phyloP scores from a whole-genome alignment of 2,888 invertebrate species.

The Augiades crinisus region DNA sequence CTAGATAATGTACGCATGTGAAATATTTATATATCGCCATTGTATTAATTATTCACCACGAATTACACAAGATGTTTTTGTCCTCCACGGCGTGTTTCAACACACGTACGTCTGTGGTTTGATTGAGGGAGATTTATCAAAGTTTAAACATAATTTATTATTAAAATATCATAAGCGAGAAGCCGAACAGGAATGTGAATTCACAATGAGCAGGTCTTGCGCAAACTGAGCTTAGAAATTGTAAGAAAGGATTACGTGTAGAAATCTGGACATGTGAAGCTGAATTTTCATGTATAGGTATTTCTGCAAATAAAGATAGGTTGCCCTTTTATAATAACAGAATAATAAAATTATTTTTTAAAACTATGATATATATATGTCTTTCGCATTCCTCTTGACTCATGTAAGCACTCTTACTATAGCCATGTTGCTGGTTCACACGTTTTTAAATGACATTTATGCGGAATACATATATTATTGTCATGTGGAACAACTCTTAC shows the following conservation, averaged over 20 bases:
- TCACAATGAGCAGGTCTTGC: constrained; percentile 37
- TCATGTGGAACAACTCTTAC: no score
- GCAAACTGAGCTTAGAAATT: constrained; percentile 14
- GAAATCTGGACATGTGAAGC: constrained; percentile 32
- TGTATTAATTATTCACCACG: constrained; percentile 54
- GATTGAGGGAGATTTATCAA: constrained; percentile 44
- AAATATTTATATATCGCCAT: constrained; percentile 62
- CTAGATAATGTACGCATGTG: constrained; percentile 60
- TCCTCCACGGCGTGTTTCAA: constrained; percentile 30
- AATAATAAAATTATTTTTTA: no score
- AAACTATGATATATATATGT: no score
- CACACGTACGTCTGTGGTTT: constrained; percentile 36
- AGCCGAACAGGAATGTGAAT: constrained; percentile 39
- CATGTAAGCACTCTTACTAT: no score
- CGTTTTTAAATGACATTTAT: no score
- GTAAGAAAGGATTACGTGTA: constrained; percentile 38
- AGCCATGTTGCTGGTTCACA: no score
- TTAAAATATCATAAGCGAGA: constrained; percentile 39
- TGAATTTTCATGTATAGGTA: no score
- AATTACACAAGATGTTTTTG: constrained; percentile 23
- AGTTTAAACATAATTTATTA: constrained; percentile 47
- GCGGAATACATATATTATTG: no score
- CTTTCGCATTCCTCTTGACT: no score
- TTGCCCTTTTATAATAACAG: no score
- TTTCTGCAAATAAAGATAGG: no score